Percentiles rank a stretch among this genome's conserved stretches.
Conservation (phyloP, 2,888 invertebrate genomes). For the Clusia tigrina region DNA sequence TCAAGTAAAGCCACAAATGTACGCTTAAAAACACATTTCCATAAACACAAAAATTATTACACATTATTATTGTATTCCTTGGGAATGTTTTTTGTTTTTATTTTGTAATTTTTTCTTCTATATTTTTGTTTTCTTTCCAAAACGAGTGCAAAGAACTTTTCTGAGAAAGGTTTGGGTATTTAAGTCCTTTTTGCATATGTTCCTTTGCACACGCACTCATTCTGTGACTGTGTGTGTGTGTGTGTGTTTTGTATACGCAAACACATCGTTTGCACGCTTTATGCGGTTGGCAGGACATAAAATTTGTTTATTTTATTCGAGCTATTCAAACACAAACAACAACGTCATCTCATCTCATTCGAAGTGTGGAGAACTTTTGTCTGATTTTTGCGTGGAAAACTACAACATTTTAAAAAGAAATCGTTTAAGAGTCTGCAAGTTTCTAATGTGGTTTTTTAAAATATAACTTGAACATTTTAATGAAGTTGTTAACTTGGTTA, state of each 20-base stretch:
- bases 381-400: too few species aligned
- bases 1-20: constrained; percentile 39
- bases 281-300: constrained; percentile 1
- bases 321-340: too few species aligned
- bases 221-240: neutral
- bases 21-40: constrained; percentile 41
- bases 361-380: too few species aligned
- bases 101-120: too few species aligned
- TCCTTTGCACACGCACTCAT: neutral
- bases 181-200: neutral
- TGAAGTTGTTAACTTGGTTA: too few species aligned
- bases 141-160: constrained; percentile 44
- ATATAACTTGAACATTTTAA: too few species aligned
- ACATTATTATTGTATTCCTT: constrained; percentile 40
- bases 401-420: too few species aligned
- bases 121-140: constrained; percentile 15
- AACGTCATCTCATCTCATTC: too few species aligned
- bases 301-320: constrained; percentile 5
- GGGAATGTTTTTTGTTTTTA: too few species aligned
- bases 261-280: constrained; percentile 4
- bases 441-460: too few species aligned
- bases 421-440: too few species aligned
- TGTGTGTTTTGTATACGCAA: neutral
- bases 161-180: constrained; percentile 5
- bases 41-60: constrained; percentile 43